These are phyloP conservation scores for Pycnomerus fuliginosus DNA, from an alignment of 2,888 invertebrate species.

Conservation along the genomic window DNA sequence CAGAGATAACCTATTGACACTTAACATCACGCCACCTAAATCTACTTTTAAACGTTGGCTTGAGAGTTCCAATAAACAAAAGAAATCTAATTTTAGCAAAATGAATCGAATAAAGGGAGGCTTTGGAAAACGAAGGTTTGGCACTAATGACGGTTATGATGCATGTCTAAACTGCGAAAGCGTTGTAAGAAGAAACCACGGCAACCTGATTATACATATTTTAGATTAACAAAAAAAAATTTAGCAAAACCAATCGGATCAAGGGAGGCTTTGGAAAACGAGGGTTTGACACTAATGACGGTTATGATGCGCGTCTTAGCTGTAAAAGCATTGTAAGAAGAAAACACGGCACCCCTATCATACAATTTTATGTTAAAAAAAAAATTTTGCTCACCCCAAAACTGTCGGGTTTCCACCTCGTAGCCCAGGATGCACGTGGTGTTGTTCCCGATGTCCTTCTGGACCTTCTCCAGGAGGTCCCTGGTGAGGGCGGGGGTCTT, in stretches of 20 bases:
- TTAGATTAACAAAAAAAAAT: too few relatives aligned
- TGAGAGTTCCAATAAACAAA: too few relatives aligned
- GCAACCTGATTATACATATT: constrained; percentile 1
- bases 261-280: background rate
- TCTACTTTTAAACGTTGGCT: too few relatives aligned
- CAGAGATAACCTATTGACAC: constrained; percentile 1
- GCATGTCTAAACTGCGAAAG: constrained; percentile 1
- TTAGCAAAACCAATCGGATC: too few relatives aligned
- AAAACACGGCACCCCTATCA: constrained; percentile 2
- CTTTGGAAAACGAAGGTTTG: too few relatives aligned
- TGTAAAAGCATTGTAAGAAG: constrained; percentile 1
- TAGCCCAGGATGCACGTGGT: constrained; percentile 43
- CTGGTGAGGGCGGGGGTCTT: constrained; percentile 46
- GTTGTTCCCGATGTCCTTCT: constrained; percentile 41
- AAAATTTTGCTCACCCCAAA: constrained; percentile 49
- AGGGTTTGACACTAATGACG: constrained; percentile 1
- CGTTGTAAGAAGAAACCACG: background rate
- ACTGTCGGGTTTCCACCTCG: constrained; percentile 41
- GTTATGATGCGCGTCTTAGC: background rate
- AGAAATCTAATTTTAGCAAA: too few relatives aligned
- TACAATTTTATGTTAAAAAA: constrained; percentile 2
- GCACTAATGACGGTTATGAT: background rate
- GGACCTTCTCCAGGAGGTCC: constrained; percentile 46
- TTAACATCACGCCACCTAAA: constrained; percentile 2
- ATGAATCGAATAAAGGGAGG: too few relatives aligned